Evolutionary conservation across 2,888 invertebrate species (phyloP).

Genomic region (Brachypterus glaber): DNA sequence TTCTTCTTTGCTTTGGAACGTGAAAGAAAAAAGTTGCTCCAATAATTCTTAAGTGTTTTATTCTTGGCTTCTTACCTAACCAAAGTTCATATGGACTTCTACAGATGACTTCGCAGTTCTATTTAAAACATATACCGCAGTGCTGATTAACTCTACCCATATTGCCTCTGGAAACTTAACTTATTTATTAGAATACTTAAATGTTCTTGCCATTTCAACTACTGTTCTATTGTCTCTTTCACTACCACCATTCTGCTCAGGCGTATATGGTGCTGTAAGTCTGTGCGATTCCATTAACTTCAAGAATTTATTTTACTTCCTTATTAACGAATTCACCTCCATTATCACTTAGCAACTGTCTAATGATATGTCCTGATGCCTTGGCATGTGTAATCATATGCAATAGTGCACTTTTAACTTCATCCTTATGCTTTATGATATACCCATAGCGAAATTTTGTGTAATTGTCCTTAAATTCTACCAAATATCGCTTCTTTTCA

Average conservation of each 20-base stretch:
- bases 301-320: constrained; percentile 19
- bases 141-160: constrained; percentile 23
- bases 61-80: neutral
- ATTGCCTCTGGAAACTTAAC: constrained; percentile 20
- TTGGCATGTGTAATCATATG: constrained; percentile 20
- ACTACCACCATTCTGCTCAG: constrained; percentile 21
- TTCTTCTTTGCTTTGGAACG: constrained; percentile 21
- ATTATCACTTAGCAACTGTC: constrained; percentile 22
- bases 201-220: constrained; percentile 25
- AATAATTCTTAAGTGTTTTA: neutral
- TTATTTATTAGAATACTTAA: constrained; percentile 24
- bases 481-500: constrained; percentile 2
- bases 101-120: constrained; percentile 23
- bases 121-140: constrained; percentile 22
- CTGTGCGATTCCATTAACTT: constrained; percentile 8
- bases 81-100: constrained; percentile 9
- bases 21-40: constrained; percentile 18
- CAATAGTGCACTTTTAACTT: constrained; percentile 19
- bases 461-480: constrained; percentile 8
- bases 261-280: constrained; percentile 19
- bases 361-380: constrained; percentile 21
- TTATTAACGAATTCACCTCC: constrained; percentile 24
- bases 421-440: constrained; percentile 20
- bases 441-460: constrained; percentile 22
- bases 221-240: constrained; percentile 24